Evolutionary conservation across 2,888 invertebrate genomes (phyloP), one percentile per base, ranked within the genome.

Genomic region (Oegoconia quadripuncta): DNA sequence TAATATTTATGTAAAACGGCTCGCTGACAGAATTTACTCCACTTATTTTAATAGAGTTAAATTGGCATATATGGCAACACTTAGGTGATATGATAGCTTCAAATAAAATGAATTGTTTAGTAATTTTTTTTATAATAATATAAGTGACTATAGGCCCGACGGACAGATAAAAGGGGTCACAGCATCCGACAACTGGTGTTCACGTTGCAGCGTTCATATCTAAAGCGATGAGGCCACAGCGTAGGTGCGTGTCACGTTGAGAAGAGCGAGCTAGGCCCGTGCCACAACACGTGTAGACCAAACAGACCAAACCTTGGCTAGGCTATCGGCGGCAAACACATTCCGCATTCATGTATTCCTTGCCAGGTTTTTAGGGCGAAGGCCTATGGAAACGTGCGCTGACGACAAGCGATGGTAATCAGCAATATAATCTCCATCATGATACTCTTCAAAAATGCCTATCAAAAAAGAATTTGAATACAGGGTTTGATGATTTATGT

Each of bases 201-300:
- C 38, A 38, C 38, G 38, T 22, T 26, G 38, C 38, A 7, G 13
- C 2, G 20, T 22, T 20, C 5, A 17, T 26, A 13, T 29, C 29
- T 15, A 13, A 26, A 16, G 37, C 8, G 31, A 11, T 37, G 37
- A 12, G 29, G 13, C 17, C 23, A 22, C 16, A 12, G 14, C 26
- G 14, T 32, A n/a, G n/a, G n/a, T n/a, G n/a, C n/a, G n/a, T n/a
- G 40, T 72, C 73, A 75, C 73, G 73, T 75, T 71, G 60, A n/a
- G 14, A 14, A 33, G 42, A 58, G 61, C 52, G 52, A 42, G 46
- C 33, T 34, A 32, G 18, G 40, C 45, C 49, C 60, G 63, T 63
- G 61, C 27, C 38, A 2, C 7, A 37, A 34, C 74, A 71, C 72
- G 76, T 74, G 77, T 55, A 28, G 5, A 16, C 26, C 31, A 39